A percentile compares a stretch with the other conserved stretches of the same genome.
Evolutionary conservation across 2,113 vertebrate genomes (phyloP).

Genomic region (Gorsachius goisagi): DNA sequence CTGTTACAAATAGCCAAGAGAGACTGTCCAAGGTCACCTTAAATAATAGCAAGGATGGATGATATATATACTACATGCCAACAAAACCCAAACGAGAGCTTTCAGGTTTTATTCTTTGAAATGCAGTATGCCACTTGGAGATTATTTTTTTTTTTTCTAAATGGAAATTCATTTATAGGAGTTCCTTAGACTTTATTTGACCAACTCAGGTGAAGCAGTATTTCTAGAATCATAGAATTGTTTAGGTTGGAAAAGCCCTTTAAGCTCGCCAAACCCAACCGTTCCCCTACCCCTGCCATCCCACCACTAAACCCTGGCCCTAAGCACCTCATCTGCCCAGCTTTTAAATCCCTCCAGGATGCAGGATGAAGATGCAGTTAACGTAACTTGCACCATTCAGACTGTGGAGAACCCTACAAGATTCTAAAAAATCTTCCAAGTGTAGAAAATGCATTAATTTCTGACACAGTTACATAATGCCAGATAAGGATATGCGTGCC

Average conservation of each 20-base stretch:
- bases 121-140: not conserved
- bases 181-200: not conserved
- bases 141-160: not conserved
- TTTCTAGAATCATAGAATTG: not conserved
- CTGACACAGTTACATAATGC: not conserved
- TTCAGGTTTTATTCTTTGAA: not conserved
- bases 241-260: too few relatives aligned
- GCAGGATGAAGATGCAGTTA: not conserved
- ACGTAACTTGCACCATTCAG: not conserved
- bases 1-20: not conserved
- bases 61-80: accelerated
- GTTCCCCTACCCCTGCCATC: too few relatives aligned
- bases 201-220: not conserved
- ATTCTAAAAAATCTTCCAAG: not conserved
- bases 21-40: not conserved
- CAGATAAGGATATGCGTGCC: not conserved
- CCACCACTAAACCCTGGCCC: too few relatives aligned
- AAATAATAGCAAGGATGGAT: not conserved
- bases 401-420: not conserved
- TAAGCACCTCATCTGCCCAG: too few relatives aligned
- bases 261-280: too few relatives aligned
- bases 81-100: not conserved
- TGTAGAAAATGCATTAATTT: not conserved
- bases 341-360: too few relatives aligned
- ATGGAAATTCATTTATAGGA: not conserved